phyloP scores from a whole-genome alignment of 2,113 vertebrate species.

The Melanerpes formicivorus region DNA sequence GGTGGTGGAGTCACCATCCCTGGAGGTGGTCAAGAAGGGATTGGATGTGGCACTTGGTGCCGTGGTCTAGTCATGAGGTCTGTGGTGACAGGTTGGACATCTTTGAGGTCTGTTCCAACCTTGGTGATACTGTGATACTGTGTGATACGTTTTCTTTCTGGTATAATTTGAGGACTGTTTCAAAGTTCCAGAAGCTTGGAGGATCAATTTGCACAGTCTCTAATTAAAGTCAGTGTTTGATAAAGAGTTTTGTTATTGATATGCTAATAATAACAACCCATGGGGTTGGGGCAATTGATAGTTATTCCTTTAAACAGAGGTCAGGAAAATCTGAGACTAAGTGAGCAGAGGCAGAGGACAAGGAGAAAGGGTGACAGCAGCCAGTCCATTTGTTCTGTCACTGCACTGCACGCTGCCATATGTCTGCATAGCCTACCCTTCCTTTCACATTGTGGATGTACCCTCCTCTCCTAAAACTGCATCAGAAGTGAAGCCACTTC shows the following conservation, averaged over 20 bases:
- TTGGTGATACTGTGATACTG: too few species aligned
- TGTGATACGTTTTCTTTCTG: not conserved
- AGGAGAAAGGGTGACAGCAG: not conserved
- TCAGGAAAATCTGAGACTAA: constrained; percentile 4
- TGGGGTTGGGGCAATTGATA: not conserved
- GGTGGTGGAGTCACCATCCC: too few species aligned
- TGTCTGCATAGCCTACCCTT: not conserved
- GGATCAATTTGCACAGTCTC: not conserved
- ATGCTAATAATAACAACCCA: not conserved
- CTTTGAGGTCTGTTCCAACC: too few species aligned
- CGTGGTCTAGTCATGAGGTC: too few species aligned
- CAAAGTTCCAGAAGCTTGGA: constrained; percentile 5
- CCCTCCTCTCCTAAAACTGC: not conserved
- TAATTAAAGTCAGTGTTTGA: constrained; percentile 29
- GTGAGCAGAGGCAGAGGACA: not conserved
- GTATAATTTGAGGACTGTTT: constrained; percentile 20
- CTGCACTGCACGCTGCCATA: not conserved
- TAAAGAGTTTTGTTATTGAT: not conserved
- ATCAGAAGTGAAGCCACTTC: not conserved
- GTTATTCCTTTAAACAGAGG: constrained; percentile 19
- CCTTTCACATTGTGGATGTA: not conserved
- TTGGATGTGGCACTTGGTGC: too few species aligned
- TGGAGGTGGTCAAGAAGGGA: too few species aligned
- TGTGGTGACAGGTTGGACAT: too few species aligned
- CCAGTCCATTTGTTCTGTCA: not conserved